Evolutionary conservation across 2,113 vertebrate genomes (phyloP).

Genomic region (Sturnus vulgaris): DNA sequence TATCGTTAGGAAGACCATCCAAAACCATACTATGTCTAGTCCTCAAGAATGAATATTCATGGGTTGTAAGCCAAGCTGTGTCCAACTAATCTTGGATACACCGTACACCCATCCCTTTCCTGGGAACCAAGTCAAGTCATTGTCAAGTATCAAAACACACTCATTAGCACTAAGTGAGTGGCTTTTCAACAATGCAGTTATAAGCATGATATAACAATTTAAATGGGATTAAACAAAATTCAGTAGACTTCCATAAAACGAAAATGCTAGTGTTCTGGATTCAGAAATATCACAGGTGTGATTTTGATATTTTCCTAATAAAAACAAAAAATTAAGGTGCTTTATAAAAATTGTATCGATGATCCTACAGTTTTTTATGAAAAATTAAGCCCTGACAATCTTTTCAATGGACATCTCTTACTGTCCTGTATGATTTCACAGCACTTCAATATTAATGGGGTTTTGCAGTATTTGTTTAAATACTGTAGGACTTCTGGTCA

Average conservation of each 20-base stretch:
- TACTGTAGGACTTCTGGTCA: background rate
- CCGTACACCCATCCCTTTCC: fast-evolving
- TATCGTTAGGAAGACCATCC: background rate
- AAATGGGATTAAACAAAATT: background rate
- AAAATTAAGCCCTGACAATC: background rate
- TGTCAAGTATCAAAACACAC: background rate
- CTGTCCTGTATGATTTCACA: background rate
- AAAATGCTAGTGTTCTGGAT: background rate
- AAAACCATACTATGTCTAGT: background rate
- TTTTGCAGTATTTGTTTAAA: background rate
- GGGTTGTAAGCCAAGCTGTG: background rate
- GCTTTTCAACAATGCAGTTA: background rate
- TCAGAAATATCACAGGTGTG: background rate
- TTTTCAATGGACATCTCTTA: background rate
- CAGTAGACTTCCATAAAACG: background rate
- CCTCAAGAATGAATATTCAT: background rate
- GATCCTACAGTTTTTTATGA: background rate
- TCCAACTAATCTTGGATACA: background rate
- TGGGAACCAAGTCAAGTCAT: background rate
- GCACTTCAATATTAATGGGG: background rate
- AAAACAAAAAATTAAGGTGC: background rate
- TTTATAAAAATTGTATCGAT: background rate
- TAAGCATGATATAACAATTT: background rate
- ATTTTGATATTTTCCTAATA: background rate
- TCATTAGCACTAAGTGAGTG: background rate